Base-by-base conservation (phyloP, 2,888 invertebrate species). In the Callosobruchus maculatus region DNA sequence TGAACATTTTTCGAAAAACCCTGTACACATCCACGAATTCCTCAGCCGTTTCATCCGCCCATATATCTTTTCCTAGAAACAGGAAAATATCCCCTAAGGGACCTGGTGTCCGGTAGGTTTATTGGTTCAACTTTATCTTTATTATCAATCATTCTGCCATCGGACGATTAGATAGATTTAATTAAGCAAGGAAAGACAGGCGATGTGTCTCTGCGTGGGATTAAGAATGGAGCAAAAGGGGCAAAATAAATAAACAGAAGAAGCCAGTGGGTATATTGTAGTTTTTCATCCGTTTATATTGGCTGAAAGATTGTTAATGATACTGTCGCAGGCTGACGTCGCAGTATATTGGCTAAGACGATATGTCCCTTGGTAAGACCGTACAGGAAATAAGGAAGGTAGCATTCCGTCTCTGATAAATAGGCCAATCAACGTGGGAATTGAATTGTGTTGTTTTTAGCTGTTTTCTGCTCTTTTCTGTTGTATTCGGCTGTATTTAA, bases 151-250 rank as follows among this genome's bases (percentile, higher is more conserved):
- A 78, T 78, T 76, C 75, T 78, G 78, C 76, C 76, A 74, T 75
- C 71, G 74, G 73, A 66, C 78, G 75, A 78, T 78, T 78, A 78
- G 77, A 78, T 78, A 77, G 78, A 80, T 83, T 83, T 83, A 83
- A 83, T 83, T 83, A 83, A 83, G 82, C 81, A 79, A 80, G 78
- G 80, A 83, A 81, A 80, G 81, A 80, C 79, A 79, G 77, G 78
- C 81, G 81, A 82, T 81, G 80, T 80, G 79, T 80, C 81, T 80
- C 77, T 77, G 75, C 74, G 78, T 72, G 72, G 49, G 71, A 74
- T 76, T 75, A 77, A 78, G 79, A 82, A 49, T 18, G 49, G 73
- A 76, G 72, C 81, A 82, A 79, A 80, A 77, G 79, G 80, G 78
- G 80, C 80, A 81, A 80, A 82, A 83, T 83, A 83, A 83, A 82